Percentiles rank a stretch among this genome's conserved stretches.
These are phyloP conservation scores for Aphelocoma coerulescens DNA, from an alignment of 2,113 vertebrate species.

Conservation along the genomic window DNA sequence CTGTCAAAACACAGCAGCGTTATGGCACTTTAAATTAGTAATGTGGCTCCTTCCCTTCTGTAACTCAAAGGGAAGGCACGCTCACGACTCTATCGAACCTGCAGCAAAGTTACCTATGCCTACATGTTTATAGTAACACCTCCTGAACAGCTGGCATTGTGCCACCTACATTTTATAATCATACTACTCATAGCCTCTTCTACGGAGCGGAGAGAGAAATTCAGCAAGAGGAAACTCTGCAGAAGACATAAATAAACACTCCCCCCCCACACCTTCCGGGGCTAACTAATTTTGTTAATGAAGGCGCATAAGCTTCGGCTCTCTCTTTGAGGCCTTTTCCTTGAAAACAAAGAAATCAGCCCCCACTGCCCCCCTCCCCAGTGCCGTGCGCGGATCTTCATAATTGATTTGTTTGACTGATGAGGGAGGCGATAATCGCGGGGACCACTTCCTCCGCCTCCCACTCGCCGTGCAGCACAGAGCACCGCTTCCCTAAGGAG, in stretches of 20 bases:
- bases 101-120: conserved; percentile 25
- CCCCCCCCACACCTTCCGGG: not conserved
- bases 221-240: not conserved
- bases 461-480: not conserved
- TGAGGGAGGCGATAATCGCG: not conserved
- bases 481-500: not conserved
- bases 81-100: not conserved
- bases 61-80: not conserved
- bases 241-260: conserved; percentile 7
- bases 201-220: not conserved
- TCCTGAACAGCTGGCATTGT: not conserved
- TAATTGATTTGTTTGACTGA: not conserved
- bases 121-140: not conserved
- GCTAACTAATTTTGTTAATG: not conserved
- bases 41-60: not conserved
- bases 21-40: not conserved
- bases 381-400: not conserved
- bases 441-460: not conserved
- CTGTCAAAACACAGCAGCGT: conserved; percentile 40
- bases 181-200: not conserved
- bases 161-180: not conserved
- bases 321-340: not conserved
- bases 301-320: not conserved
- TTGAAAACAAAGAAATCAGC: conserved; percentile 35
- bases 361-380: not conserved